Conservation (phyloP, 2,888 invertebrate genomes). For the Marasmarcha lunaedactyla region DNA sequence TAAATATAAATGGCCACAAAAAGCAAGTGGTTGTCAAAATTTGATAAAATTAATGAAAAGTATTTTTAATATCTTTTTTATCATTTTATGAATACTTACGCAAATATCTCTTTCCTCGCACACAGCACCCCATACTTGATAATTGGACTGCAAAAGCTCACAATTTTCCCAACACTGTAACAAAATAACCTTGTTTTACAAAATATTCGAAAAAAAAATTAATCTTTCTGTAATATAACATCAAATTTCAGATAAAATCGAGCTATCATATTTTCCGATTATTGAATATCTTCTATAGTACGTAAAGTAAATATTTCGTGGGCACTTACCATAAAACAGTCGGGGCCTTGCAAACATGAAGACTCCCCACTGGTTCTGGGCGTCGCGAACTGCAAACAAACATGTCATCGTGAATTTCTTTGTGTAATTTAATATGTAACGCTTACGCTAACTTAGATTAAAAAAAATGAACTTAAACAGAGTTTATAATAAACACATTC, state of each 20-base stretch:
- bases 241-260: too few relatives aligned
- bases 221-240: too few relatives aligned
- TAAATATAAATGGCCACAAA: too few relatives aligned
- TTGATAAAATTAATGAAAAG: too few relatives aligned
- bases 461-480: too few relatives aligned
- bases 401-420: slow-evolving; percentile 27
- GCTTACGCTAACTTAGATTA: too few relatives aligned
- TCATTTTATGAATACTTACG: slow-evolving; percentile 63
- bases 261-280: too few relatives aligned
- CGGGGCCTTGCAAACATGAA: slow-evolving; percentile 77
- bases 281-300: too few relatives aligned
- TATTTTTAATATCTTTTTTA: too few relatives aligned
- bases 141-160: slow-evolving; percentile 78
- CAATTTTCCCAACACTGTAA: slow-evolving; percentile 84
- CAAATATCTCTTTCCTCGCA: slow-evolving; percentile 79
- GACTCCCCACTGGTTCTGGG: slow-evolving; percentile 74
- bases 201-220: slow-evolving; percentile 4
- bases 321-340: slow-evolving; percentile 77
- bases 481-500: too few relatives aligned
- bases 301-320: slow-evolving; percentile 1
- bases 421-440: slow-evolving; percentile 16
- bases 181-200: slow-evolving; percentile 24
- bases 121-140: slow-evolving; percentile 78
- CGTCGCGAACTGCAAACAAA: slow-evolving; percentile 74
- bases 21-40: too few relatives aligned